Conservation (phyloP, 2,797 vertebrate genomes). For the Myiotriccus ornatus region DNA sequence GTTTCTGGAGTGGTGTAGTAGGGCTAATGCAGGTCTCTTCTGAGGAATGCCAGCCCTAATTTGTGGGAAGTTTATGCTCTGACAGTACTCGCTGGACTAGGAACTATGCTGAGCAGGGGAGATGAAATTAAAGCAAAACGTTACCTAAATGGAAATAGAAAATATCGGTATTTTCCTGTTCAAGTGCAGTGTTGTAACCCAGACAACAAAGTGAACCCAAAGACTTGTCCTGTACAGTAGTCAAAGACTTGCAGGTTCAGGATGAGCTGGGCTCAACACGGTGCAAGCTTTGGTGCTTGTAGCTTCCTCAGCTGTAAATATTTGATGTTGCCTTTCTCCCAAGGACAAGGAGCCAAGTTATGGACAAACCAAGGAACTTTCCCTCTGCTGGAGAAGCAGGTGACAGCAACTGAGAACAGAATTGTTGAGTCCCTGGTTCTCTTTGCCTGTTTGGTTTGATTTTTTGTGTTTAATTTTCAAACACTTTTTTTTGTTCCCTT, state of each 20-base stretch:
- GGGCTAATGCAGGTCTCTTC: not conserved
- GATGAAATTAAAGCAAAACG: not conserved
- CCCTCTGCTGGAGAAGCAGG: not conserved
- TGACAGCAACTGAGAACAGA: not conserved
- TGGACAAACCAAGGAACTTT: not conserved
- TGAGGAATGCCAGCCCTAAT: not conserved
- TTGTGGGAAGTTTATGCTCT: not conserved
- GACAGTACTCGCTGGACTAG: not conserved
- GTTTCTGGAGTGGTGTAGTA: not conserved
- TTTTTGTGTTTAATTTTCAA: not conserved
- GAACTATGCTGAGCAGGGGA: not conserved
- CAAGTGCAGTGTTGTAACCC: rapidly evolving
- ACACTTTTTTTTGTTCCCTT: not conserved
- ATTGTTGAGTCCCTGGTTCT: not conserved
- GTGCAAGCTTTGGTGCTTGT: not conserved
- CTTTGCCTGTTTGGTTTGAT: not conserved
- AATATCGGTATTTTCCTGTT: not conserved
- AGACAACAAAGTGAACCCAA: not conserved
- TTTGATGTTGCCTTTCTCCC: not conserved
- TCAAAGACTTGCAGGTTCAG: not conserved
- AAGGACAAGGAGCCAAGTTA: not conserved
- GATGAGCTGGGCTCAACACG: not conserved
- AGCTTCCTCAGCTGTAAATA: not conserved
- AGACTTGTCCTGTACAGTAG: not conserved
- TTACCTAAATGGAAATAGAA: not conserved